Conservation (phyloP, 2,888 invertebrate species). For the Sympetrum striolatum region DNA sequence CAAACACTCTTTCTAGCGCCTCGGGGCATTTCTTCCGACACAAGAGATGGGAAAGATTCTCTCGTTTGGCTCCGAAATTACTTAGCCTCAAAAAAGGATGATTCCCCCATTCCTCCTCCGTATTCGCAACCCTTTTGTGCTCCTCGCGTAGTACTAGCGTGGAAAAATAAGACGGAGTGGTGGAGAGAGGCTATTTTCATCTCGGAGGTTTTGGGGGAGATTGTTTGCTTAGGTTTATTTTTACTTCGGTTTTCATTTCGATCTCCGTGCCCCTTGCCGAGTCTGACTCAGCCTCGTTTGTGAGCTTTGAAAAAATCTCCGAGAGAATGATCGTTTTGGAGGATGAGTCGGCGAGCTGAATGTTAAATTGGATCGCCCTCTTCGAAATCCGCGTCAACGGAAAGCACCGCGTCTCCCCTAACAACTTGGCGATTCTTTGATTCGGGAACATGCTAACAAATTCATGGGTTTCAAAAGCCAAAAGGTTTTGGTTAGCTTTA, state of each 20-base stretch:
- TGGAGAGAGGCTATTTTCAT: not conserved
- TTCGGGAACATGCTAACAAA: too few relatives aligned
- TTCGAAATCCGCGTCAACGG: too few relatives aligned
- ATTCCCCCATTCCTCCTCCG: not conserved
- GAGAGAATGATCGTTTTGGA: too few relatives aligned
- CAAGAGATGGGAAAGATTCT: not conserved
- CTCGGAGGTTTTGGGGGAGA: not conserved
- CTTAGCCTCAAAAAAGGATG: not conserved
- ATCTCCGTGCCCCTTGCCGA: not conserved
- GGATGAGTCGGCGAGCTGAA: too few relatives aligned
- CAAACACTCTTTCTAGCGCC: not conserved
- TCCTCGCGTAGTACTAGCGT: not conserved
- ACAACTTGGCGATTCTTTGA: too few relatives aligned
- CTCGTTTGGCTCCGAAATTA: not conserved
- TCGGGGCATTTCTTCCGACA: not conserved
- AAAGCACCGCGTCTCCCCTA: too few relatives aligned
- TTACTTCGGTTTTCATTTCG: not conserved
- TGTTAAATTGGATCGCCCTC: too few relatives aligned
- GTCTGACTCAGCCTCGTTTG: not conserved
- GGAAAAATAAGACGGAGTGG: not conserved
- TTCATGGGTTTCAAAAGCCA: too few relatives aligned
- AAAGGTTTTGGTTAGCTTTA: too few relatives aligned
- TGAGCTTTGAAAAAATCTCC: too few relatives aligned
- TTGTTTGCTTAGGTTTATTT: not conserved
- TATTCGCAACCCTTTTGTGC: not conserved